Percentiles rank a stretch among this genome's conserved stretches.
Evolutionary conservation across 2,888 invertebrate species (phyloP).

Genomic region (Teleiodes luculella): DNA sequence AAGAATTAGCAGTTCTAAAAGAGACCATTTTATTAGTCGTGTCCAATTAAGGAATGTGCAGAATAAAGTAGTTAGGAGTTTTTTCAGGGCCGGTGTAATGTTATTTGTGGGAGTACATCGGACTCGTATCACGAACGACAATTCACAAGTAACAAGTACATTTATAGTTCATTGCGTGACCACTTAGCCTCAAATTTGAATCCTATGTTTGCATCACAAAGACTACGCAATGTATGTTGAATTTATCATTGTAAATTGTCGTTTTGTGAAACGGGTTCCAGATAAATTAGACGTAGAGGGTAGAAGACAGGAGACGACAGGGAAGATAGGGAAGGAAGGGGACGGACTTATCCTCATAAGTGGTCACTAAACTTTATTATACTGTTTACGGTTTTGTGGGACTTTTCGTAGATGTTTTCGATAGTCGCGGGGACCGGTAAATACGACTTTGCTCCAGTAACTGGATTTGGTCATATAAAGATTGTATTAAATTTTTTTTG

Average conservation of each 20-base stretch:
- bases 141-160: too few relatives aligned
- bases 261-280: slow-evolving; percentile 29
- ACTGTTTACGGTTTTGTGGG: slow-evolving; percentile 53
- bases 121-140: too few relatives aligned
- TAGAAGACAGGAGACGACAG: slow-evolving; percentile 22
- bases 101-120: slow-evolving; percentile 30
- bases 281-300: slow-evolving; percentile 36
- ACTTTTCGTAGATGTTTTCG: slow-evolving; percentile 37
- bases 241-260: too few relatives aligned
- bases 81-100: slow-evolving; percentile 25
- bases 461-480: not conserved
- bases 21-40: not conserved
- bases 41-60: not conserved
- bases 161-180: too few relatives aligned
- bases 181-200: too few relatives aligned
- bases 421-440: not conserved
- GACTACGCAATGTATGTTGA: too few relatives aligned
- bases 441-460: slow-evolving; percentile 12
- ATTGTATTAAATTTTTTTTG: not conserved
- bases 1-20: too few relatives aligned
- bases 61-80: not conserved
- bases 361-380: slow-evolving; percentile 69
- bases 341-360: slow-evolving; percentile 43
- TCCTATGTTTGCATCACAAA: too few relatives aligned
- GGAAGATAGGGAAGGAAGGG: slow-evolving; percentile 32